Evolutionary conservation across 92 coral and sea anemone species (phyloP).

Genomic region (Porites evermanni): DNA sequence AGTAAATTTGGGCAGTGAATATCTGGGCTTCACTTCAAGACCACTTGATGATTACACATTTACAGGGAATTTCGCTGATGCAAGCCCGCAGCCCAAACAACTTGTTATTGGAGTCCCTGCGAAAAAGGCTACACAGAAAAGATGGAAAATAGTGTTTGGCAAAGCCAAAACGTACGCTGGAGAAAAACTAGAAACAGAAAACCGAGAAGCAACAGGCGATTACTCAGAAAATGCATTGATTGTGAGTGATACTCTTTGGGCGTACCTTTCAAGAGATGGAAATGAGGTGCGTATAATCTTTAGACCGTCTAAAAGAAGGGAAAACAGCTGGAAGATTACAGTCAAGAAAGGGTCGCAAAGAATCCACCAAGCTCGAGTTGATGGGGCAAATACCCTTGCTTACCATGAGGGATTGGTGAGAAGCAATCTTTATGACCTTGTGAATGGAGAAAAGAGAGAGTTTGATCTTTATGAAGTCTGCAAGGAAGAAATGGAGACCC

Average conservation of each 20-base stretch:
- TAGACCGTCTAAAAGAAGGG: neutral
- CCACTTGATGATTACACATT: neutral
- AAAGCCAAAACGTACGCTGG: neutral
- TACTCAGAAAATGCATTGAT: neutral
- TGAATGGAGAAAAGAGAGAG: constrained; percentile 7
- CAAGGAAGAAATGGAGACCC: constrained; percentile 3
- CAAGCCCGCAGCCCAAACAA: neutral
- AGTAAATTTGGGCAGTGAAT: neutral
- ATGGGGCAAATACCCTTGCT: constrained; percentile 18
- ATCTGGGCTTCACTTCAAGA: neutral
- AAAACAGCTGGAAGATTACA: neutral
- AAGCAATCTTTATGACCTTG: constrained; percentile 5
- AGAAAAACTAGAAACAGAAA: neutral
- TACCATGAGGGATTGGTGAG: neutral
- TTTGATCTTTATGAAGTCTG: constrained; percentile 17
- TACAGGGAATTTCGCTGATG: neutral
- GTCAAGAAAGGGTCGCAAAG: neutral
- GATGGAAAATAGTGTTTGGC: neutral
- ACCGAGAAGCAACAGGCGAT: neutral
- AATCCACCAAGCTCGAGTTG: constrained; percentile 7
- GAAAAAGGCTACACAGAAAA: neutral
- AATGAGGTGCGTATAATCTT: neutral
- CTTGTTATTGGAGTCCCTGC: neutral
- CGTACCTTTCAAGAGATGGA: neutral
- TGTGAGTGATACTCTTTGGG: neutral